Base-by-base conservation (phyloP, 2,888 invertebrate genomes). In the Polyommatus iphigenia region DNA sequence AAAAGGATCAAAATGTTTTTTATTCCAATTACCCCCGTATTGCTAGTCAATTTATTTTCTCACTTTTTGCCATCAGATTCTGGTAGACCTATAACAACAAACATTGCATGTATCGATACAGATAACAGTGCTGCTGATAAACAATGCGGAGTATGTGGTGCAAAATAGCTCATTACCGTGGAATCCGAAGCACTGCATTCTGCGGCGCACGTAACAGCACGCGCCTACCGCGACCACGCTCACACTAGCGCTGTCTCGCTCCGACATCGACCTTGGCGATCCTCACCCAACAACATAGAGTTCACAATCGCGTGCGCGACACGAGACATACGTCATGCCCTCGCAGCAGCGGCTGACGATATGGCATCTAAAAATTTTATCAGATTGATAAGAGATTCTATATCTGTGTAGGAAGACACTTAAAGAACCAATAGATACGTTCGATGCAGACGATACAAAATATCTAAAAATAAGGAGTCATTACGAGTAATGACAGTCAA, bases 111-210 rank as follows among this genome's bases (percentile, higher is more conserved):
- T 62, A 24, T 67, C 62, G 67, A 67, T 67, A 24, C 29, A 67
- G 67, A 67, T 67, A 67, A 67, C 67, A 0, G 36, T 29, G 8
- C 72, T 59, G 73, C 72, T 59, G 73, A 78, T 73, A 73, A 59
- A 73, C 59, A 59, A 62, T 59, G 50, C 71, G 54, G 13, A 20
- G 62, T 24, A 73, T 73, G 73, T 57, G 29, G 59, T 77, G 77
- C 77, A 46, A 54, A 46, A 79, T 54, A 79, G 77, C 77, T 77
- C 79, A 80, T 89, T 91, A 94, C 93, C 93, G 85, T 91, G 87
- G 85, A 93, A 90, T 87, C 93, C 93, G 82, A 94, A 94, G 85
- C 94, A 94, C 89, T 92, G 93, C 91, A 94, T 93, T 83, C 89
- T 92, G 72, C 92, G 85, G 81, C 93, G 93, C 89, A 91, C 89